phyloP scores from a whole-genome alignment of 1,140 invertebrate genomes.

The Oncopeltus fasciatus region DNA sequence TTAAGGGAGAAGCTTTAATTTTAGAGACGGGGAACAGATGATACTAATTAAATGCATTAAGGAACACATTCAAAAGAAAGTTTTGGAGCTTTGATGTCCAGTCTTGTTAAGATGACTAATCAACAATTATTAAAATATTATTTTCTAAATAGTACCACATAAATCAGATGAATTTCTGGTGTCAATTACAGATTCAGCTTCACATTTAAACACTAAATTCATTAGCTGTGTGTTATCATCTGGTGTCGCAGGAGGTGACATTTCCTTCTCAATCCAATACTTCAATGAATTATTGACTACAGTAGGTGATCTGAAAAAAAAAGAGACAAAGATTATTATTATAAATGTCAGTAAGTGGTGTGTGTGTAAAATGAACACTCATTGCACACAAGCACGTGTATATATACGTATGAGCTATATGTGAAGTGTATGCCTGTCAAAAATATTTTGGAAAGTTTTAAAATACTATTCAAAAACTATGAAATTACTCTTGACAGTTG shows the following conservation, averaged over 20 bases:
- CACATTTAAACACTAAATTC: background rate
- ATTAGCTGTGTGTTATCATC: background rate
- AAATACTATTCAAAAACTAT: background rate
- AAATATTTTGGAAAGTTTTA: background rate
- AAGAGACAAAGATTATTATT: background rate
- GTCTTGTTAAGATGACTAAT: too few species aligned
- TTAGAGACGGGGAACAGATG: too few species aligned
- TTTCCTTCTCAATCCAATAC: background rate
- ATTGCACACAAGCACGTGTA: too few species aligned
- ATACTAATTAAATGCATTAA: too few species aligned
- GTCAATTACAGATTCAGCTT: background rate
- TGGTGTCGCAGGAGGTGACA: background rate
- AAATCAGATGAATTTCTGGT: too few species aligned
- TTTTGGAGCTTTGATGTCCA: too few species aligned
- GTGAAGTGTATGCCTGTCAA: too few species aligned
- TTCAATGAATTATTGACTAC: background rate
- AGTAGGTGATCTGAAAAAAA: background rate
- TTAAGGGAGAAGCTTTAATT: too few species aligned
- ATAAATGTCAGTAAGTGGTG: background rate
- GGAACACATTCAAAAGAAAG: too few species aligned
- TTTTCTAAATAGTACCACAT: too few species aligned
- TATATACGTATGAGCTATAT: too few species aligned
- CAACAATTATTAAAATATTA: too few species aligned
- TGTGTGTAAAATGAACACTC: background rate
- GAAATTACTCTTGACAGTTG: background rate